Base-by-base conservation (phyloP, 2,113 vertebrate genomes). In the Entosphenus tridentatus region DNA sequence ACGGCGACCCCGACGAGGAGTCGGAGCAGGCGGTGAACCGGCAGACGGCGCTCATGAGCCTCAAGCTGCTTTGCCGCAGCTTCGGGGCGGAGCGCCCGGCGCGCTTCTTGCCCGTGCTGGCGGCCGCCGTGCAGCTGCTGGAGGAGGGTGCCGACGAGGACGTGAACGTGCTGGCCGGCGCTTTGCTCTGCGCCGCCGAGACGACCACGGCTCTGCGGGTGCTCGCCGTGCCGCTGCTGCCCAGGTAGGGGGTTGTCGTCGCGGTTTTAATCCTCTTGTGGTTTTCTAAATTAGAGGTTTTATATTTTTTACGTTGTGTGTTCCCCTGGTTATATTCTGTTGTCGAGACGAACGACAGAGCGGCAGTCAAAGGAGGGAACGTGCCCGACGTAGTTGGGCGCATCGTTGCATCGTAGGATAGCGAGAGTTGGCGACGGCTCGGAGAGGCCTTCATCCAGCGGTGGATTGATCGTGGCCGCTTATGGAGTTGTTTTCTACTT, bases 1-100 rank as follows among this genome's bases (percentile, higher is more conserved):
- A 39, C 39, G 39, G 39, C 39, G 39, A 39, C 39, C 5, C 39
- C 39, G 39, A 39, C 39, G 39, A 39, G 70, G 39, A 39, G 70
- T 83, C 81, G 68, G 92, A 98, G 69, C 85, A 85, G 57, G 82
- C 87, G 2, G 77, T 96, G 73, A 96, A 91, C 77, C 81, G 92
- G 11, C 93, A 98, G 78, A 95, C 89, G 1, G 92, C 93, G 10
- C 79, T 98, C 56, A 95, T 86, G 74, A 88, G 87, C 71, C 81
- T 98, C 13, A 98, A 95, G 72, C 82, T 98, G 54, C 80, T 98
- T 2, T 95, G 93, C 74, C 89, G 83, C 78, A 81, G 78, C 70
- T 90, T 98, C 11, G 89, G 90, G 67, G 56, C 78, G 1, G 70
- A 69, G 73, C 81, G 85, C 71, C 80, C 79, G 67, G 70, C 78